phyloP scores from a whole-genome alignment of 2,888 invertebrate species.

The Loripinus fragilis region DNA sequence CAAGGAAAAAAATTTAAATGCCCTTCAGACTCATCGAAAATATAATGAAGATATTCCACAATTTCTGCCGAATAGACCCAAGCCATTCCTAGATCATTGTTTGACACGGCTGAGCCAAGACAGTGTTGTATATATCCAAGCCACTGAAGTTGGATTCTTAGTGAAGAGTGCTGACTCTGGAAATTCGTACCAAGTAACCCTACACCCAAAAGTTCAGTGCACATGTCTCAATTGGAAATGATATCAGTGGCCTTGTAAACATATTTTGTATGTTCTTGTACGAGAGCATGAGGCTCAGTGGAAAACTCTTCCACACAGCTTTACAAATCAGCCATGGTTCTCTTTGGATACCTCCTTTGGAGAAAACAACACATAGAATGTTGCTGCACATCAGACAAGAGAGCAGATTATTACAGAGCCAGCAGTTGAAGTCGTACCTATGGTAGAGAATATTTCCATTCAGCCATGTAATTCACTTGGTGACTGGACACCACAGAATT shows the following conservation, averaged over 20 bases:
- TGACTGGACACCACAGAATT: background rate
- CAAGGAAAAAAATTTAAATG: conserved; percentile 2
- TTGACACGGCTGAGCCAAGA: background rate
- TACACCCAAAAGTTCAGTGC: background rate
- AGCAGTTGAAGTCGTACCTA: too few species aligned
- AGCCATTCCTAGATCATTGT: background rate
- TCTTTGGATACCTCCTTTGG: background rate
- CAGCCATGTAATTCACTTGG: background rate
- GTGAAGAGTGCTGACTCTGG: background rate
- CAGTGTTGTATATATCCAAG: background rate
- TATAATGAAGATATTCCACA: background rate
- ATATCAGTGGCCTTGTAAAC: background rate
- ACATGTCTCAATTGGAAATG: background rate
- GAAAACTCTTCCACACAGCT: background rate
- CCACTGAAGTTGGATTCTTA: background rate
- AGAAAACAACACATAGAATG: background rate
- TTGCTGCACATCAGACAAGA: too few species aligned
- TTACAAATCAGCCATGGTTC: background rate
- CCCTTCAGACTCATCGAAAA: background rate
- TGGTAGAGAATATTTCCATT: too few species aligned
- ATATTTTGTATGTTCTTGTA: background rate
- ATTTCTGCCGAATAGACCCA: background rate
- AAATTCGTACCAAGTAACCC: background rate
- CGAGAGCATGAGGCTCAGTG: background rate
- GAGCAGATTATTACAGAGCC: too few species aligned